These are phyloP conservation scores for Neodiprion virginianus DNA, from an alignment of 1,140 invertebrate species.

Conservation along the genomic window DNA sequence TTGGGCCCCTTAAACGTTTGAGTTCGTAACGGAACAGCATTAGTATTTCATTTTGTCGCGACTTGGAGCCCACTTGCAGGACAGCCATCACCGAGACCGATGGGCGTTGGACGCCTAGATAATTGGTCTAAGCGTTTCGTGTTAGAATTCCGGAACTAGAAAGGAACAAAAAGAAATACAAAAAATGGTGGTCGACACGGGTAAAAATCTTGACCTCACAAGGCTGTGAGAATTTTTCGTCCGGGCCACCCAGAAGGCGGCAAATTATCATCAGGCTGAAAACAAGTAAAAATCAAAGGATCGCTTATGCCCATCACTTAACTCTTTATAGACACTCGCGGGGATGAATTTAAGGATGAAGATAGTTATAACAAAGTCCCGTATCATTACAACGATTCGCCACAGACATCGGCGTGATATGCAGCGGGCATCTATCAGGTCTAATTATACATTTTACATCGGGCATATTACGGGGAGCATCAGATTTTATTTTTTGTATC, in stretches of 20 bases:
- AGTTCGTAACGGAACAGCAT: too few relatives aligned
- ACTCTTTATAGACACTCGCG: neutral
- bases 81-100: too few relatives aligned
- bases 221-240: neutral
- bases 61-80: too few relatives aligned
- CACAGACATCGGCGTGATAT: conserved; percentile 4
- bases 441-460: neutral
- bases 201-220: neutral
- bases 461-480: too few relatives aligned
- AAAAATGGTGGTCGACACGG: neutral
- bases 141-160: neutral
- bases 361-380: neutral
- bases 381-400: neutral
- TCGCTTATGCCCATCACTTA: neutral
- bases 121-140: neutral
- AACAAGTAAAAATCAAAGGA: neutral
- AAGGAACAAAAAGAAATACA: neutral
- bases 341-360: neutral
- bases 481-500: too few relatives aligned
- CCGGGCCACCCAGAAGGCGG: neutral
- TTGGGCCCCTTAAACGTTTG: too few relatives aligned
- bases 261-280: neutral
- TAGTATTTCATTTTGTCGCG: too few relatives aligned
- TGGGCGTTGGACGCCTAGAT: neutral
- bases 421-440: neutral